Percentiles rank a stretch among this genome's conserved stretches.
phyloP scores from a whole-genome alignment of 2,888 invertebrate species.

The Caenorhabditis macrosperma region DNA sequence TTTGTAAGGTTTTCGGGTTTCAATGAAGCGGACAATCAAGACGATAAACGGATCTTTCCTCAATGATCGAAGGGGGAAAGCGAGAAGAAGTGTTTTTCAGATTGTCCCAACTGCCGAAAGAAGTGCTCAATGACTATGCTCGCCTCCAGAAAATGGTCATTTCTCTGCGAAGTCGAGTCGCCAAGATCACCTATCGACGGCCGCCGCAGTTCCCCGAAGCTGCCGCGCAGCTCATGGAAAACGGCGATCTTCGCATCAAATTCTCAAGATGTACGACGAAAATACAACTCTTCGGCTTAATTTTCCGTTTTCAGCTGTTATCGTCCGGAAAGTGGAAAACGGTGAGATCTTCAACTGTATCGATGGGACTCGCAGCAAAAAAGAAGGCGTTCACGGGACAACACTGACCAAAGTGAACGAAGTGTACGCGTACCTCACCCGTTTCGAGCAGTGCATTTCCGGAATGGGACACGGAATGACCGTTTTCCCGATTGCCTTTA shows the following conservation, averaged over 20 bases:
- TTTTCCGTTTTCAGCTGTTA: conserved; percentile 40
- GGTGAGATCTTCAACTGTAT: conserved; percentile 40
- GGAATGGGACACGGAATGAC: conserved; percentile 20
- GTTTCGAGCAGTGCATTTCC: conserved; percentile 28
- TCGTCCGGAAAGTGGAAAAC: conserved; percentile 47
- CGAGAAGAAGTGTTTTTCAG: no score
- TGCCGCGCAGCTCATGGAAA: conserved; percentile 61
- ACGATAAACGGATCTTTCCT: no score
- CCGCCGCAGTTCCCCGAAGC: conserved; percentile 58
- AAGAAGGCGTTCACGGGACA: conserved; percentile 30
- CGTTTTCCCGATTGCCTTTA: conserved; percentile 46
- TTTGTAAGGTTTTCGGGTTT: conserved; percentile 18
- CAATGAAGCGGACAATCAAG: no score
- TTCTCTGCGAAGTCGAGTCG: conserved; percentile 24
- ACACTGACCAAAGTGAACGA: conserved; percentile 41
- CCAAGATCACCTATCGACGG: conserved; percentile 46
- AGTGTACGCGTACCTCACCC: conserved; percentile 28
- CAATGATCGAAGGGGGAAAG: no score
- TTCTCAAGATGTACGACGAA: conserved; percentile 17
- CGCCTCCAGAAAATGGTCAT: conserved; percentile 40
- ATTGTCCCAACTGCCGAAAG: conserved; percentile 29
- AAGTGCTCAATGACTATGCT: conserved; percentile 39
- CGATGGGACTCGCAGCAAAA: conserved; percentile 13
- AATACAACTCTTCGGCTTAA: neutral
- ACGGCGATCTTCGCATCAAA: conserved; percentile 60